These are phyloP conservation scores for Xenus cinereus DNA, from an alignment of 2,113 vertebrate species.

Conservation along the genomic window DNA sequence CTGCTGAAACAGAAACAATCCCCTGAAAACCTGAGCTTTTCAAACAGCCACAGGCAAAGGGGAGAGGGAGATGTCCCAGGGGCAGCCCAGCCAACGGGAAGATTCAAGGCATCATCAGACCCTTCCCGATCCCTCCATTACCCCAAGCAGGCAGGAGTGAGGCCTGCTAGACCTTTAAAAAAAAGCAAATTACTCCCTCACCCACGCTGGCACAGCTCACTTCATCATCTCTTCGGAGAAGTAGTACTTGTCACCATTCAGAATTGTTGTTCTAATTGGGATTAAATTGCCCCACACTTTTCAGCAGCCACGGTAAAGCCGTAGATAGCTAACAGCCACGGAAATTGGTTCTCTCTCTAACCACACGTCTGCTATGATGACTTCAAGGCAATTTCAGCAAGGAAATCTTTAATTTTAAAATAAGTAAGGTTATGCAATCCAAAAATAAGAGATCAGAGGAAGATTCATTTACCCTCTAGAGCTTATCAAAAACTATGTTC, in stretches of 20 bases:
- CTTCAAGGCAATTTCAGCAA: not conserved
- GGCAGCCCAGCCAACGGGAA: not conserved
- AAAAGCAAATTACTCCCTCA: not conserved
- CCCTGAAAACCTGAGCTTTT: not conserved
- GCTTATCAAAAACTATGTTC: not conserved
- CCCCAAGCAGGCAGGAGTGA: not conserved
- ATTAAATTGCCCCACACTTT: not conserved
- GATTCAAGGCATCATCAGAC: not conserved
- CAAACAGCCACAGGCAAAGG: not conserved
- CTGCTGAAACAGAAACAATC: not conserved
- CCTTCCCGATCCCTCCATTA: not conserved
- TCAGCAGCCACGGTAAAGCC: not conserved
- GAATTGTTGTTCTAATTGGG: conserved; percentile 5
- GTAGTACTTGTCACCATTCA: not conserved
- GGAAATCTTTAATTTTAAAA: not conserved
- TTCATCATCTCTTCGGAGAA: not conserved
- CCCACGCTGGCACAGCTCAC: not conserved
- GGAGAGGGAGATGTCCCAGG: not conserved
- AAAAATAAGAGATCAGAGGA: not conserved
- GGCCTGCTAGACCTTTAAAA: not conserved
- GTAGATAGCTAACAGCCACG: not conserved
- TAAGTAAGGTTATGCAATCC: not conserved
- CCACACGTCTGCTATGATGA: not conserved
- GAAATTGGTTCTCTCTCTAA: not conserved
- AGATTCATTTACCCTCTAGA: not conserved